These are phyloP conservation scores for Philonicus albiceps DNA, from an alignment of 2,888 invertebrate species.

Conservation along the genomic window DNA sequence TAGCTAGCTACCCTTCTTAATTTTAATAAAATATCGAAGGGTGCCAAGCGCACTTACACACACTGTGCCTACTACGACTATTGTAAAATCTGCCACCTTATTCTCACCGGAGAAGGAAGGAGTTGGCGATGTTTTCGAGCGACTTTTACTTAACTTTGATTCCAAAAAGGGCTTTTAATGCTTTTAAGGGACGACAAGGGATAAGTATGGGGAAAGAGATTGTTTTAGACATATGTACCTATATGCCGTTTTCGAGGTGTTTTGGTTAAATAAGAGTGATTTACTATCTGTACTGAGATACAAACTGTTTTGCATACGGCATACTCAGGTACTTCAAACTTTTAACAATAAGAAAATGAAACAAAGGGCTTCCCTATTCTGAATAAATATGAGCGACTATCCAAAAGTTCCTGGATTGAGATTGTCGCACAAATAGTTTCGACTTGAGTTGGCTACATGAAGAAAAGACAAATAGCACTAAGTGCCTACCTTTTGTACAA, in stretches of 20 bases:
- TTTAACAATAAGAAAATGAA: background rate
- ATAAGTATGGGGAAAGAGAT: background rate
- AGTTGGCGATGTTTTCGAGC: background rate
- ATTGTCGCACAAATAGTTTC: background rate
- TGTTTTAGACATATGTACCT: background rate
- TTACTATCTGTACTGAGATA: background rate
- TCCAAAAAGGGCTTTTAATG: background rate
- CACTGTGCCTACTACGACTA: background rate
- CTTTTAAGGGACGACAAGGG: background rate
- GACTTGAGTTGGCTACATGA: no score
- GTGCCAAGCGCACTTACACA: conserved; percentile 7
- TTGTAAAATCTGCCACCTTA: background rate
- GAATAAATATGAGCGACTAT: background rate
- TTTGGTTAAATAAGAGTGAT: background rate
- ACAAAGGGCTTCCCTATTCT: background rate
- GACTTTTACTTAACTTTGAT: conserved; percentile 1
- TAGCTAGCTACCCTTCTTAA: conserved; percentile 1
- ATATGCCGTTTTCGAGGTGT: background rate
- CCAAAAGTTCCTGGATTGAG: background rate
- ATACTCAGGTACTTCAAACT: background rate
- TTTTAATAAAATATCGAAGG: conserved; percentile 35
- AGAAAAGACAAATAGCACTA: background rate
- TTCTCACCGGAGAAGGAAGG: background rate
- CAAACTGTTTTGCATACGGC: background rate
- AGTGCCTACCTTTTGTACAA: background rate